Evolutionary conservation across 1,140 invertebrate genomes (phyloP), one percentile per base, ranked within the genome.

Genomic region (Halesus radiatus): DNA sequence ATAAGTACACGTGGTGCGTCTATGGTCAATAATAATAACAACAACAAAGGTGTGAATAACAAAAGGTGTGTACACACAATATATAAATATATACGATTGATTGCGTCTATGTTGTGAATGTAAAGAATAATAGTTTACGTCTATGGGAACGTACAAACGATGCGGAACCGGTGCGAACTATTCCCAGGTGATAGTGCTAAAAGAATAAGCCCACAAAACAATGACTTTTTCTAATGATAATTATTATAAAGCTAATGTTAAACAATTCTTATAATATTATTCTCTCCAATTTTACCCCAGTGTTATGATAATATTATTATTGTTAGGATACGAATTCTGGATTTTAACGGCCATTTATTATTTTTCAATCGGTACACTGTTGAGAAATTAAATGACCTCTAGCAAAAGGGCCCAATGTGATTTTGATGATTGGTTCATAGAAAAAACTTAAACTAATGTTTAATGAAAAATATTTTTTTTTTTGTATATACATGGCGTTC

Each of bases 161-260:
- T 32, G 62, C 16, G 3, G 26, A 32, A 37, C 64, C 32, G 18
- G 64, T 68, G 64, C 45, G 18, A 58, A 58, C 8, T 37, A 68
- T 68, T 68, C 64, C 64, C 64, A 68, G 64, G 64, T 68, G 64
- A 68, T 68, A 68, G 64, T 68, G 26, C n/a, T 68, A 68, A 68
- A 32, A 15, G 26, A 68, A 68, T 6, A 18, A 15, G 64, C 18
- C 29, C 1, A n/a, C 18, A 60, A 20, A 60, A 18, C 23, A 23
- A 60, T 18, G n/a, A 60, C 23, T 68, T 68, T 68, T 68, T 45
- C 37, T 32, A 68, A 68, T 68, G 64, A 68, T 68, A 68, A 68
- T 68, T 68, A 68, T 26, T n/a, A 26, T 26, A 26, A 68, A 68
- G 1, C 16, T 68, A 68, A 45, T 68, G 64, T 68, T 68, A 32